Conservation (phyloP, 2,888 invertebrate genomes). For the Chrysopilus asiliformis region DNA sequence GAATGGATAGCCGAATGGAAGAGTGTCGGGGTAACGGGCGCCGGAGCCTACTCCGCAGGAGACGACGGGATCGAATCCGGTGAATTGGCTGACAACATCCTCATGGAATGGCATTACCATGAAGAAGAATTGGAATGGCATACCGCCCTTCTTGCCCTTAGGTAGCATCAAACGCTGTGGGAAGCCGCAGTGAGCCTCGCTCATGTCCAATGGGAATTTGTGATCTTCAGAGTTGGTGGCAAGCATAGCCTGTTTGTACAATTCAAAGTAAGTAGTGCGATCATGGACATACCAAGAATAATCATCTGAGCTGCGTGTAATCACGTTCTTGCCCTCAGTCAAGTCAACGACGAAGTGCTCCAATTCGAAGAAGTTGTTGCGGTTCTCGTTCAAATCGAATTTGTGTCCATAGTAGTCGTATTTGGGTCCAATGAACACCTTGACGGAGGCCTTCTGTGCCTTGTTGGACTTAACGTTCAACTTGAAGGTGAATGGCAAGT, state of each 20-base stretch:
- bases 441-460: constrained; percentile 45
- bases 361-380: constrained; percentile 51
- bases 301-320: constrained; percentile 47
- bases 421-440: constrained; percentile 58
- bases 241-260: constrained; percentile 38
- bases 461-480: constrained; percentile 45
- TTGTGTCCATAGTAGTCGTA: constrained; percentile 43
- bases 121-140: constrained; percentile 47
- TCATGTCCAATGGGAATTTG: constrained; percentile 37
- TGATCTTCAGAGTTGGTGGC: constrained; percentile 36
- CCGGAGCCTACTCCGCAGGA: constrained; percentile 40
- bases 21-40: constrained; percentile 31
- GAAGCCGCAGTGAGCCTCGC: constrained; percentile 42
- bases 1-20: constrained; percentile 60
- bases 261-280: constrained; percentile 35
- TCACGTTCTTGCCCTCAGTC: constrained; percentile 40
- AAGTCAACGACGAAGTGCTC: constrained; percentile 52
- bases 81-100: constrained; percentile 35
- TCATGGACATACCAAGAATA: constrained; percentile 54
- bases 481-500: constrained; percentile 48
- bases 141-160: constrained; percentile 47
- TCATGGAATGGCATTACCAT: constrained; percentile 42
- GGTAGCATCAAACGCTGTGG: constrained; percentile 51
- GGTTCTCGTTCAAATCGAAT: constrained; percentile 43
- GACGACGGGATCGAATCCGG: constrained; percentile 39